Percentiles rank a stretch among this genome's conserved stretches.
Evolutionary conservation across 2,113 vertebrate species (phyloP).

Genomic region (Ciconia maguari): DNA sequence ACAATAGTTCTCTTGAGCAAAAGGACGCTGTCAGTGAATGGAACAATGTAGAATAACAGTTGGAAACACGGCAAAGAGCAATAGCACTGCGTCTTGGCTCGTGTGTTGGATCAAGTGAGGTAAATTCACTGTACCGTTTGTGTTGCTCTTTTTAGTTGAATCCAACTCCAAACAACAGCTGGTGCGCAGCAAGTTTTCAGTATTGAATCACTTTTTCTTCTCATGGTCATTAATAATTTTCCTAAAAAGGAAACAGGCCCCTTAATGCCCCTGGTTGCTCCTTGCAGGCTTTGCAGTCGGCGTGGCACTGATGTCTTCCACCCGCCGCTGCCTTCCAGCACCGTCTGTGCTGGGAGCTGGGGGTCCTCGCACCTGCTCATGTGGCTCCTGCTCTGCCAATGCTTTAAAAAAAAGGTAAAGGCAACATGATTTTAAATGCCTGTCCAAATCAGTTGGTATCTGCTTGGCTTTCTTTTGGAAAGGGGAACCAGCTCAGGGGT

Average conservation of each 20-base stretch:
- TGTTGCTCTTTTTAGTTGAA: conserved; percentile 35
- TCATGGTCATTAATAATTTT: conserved; percentile 69
- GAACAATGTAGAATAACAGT: background rate
- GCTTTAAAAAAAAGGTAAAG: background rate
- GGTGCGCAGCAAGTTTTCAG: conserved; percentile 45
- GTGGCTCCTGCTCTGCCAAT: background rate
- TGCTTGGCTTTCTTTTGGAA: background rate
- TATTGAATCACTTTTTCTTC: conserved; percentile 56
- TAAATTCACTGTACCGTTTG: background rate
- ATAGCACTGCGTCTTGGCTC: background rate
- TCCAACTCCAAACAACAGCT: conserved; percentile 64
- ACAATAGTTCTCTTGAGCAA: background rate
- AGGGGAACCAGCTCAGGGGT: background rate
- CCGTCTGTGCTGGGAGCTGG: background rate
- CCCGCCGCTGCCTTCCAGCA: background rate
- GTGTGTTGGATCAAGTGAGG: background rate
- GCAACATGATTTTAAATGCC: background rate
- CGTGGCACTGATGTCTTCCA: background rate
- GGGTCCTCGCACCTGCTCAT: background rate
- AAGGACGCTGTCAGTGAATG: background rate
- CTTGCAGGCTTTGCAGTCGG: background rate
- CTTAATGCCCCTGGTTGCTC: conserved; percentile 24
- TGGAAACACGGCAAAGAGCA: background rate
- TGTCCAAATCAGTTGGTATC: background rate
- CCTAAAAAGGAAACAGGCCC: conserved; percentile 54